Evolutionary conservation across 1,140 invertebrate genomes (phyloP).

Genomic region (Drosophila lowei): DNA sequence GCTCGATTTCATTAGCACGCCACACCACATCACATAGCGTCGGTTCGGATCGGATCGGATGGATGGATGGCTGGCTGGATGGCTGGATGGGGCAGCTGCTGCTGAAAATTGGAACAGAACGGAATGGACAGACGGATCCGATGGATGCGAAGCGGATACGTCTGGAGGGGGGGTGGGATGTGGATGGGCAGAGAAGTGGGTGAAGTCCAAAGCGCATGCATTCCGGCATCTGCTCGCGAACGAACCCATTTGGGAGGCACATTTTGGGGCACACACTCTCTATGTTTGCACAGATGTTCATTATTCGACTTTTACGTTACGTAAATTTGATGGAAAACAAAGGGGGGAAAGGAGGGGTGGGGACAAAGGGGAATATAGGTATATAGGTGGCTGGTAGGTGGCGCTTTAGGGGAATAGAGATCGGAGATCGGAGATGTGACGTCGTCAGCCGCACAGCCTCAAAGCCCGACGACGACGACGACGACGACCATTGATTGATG

Average conservation of each 20-base stretch:
- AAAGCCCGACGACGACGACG: constrained; percentile 24
- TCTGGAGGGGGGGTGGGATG: background rate
- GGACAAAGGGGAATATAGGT: background rate
- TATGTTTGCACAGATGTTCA: constrained; percentile 80
- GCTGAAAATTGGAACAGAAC: constrained; percentile 60
- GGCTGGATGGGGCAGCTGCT: constrained; percentile 28
- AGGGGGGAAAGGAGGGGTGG: constrained; percentile 31
- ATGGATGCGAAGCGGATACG: constrained; percentile 38
- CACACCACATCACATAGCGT: constrained; percentile 18
- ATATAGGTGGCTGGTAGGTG: constrained; percentile 23
- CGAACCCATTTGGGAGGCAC: constrained; percentile 50
- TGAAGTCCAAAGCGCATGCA: constrained; percentile 55
- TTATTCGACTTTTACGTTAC: constrained; percentile 69
- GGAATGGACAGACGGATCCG: constrained; percentile 29
- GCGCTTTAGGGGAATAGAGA: constrained; percentile 35
- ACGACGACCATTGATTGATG: constrained; percentile 59
- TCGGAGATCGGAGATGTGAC: constrained; percentile 46
- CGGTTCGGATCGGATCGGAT: constrained; percentile 1
- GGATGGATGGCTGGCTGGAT: constrained; percentile 8
- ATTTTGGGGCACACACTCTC: constrained; percentile 45
- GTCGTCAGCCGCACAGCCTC: constrained; percentile 21
- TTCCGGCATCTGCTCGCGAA: constrained; percentile 55
- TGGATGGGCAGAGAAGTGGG: constrained; percentile 3
- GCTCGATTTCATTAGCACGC: constrained; percentile 77
- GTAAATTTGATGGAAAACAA: constrained; percentile 69